These are phyloP conservation scores for Sebastes elongatus DNA, from an alignment of 2,797 vertebrate species.

Conservation along the genomic window DNA sequence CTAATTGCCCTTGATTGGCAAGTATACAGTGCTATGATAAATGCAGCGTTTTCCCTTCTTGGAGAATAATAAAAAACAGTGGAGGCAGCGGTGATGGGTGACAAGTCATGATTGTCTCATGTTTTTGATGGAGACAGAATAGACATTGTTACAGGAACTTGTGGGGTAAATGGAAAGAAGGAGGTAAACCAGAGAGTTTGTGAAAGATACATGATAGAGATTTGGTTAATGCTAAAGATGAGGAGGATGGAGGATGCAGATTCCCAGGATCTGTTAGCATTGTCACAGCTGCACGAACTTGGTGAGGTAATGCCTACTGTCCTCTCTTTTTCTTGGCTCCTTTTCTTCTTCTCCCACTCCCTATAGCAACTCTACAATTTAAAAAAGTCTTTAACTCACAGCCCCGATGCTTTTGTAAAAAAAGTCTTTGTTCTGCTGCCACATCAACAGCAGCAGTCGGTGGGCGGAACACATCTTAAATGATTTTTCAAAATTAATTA, in stretches of 20 bases:
- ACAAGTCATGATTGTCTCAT: constrained; percentile 11
- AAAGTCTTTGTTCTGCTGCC: constrained; percentile 71
- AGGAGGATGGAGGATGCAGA: constrained; percentile 5
- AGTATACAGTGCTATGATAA: neutral
- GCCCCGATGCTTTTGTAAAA: constrained; percentile 59
- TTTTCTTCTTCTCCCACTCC: constrained; percentile 53
- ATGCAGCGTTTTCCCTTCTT: constrained; percentile 14
- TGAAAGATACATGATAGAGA: neutral
- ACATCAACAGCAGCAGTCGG: constrained; percentile 57
- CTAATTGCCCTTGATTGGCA: constrained; percentile 38
- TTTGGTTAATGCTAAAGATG: constrained; percentile 9
- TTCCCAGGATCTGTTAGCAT: neutral
- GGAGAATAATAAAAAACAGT: constrained; percentile 8
- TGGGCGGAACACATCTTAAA: constrained; percentile 69
- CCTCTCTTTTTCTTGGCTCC: constrained; percentile 26
- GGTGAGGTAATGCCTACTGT: constrained; percentile 14
- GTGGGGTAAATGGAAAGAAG: neutral
- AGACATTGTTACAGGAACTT: neutral
- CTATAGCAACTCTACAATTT: constrained; percentile 71
- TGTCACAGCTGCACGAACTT: constrained; percentile 28
- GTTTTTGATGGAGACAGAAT: constrained; percentile 9
- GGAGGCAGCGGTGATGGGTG: neutral
- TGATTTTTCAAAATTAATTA: constrained; percentile 68
- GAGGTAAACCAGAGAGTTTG: neutral
- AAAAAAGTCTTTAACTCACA: constrained; percentile 62